Base-by-base conservation (phyloP, 23 tunicate genomes). In the Corella eumyota region DNA sequence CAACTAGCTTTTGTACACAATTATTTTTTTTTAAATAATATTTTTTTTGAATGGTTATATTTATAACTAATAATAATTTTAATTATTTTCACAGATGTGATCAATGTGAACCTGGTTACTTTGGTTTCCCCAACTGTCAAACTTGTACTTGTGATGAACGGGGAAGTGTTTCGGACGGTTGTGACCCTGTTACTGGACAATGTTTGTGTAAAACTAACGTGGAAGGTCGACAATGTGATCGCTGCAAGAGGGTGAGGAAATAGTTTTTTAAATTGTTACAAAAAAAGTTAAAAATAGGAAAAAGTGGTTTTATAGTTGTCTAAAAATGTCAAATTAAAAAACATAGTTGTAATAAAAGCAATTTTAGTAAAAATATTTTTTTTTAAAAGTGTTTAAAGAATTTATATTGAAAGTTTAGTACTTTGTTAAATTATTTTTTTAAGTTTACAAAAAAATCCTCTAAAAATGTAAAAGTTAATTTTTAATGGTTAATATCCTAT, bases 191-290 rank as follows among this genome's bases (percentile, higher is more conserved):
- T 20, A 58, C 70, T 5, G 99, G 99, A 3, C 85, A 87, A 28
- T 92, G 99, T 54, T 30, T 54, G n/a, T 92, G 99, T 58, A 92
- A 92, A 46, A 69, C 70, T 55, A 92, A 92, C 57, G 94, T 92
- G 4, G 99, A 92, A 61, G 99, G 99, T 0, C 88, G 64, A 7
- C 80, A 73, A 47, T 92, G 99, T 50, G 79, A 71, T 32, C 45
- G 93, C 27, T 92, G 99, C 81, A 84, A 84, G 67, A 62, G n/a
- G 72, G 98, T 84, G 34, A 67, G 84, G 40, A 11, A 17, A 11
- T 9, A 40, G 11, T 40, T 15, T 9, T 9, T 40, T 9, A 40
- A 40, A 40, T 40, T 11, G 13, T 40, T 40, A 9, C 13, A 15
- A 15, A 40, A 40, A 15, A 9, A 40, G 48, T 9, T 9, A 40